Evolutionary conservation across 2,888 invertebrate species (phyloP).

Genomic region (Petrolisthes manimaculis): DNA sequence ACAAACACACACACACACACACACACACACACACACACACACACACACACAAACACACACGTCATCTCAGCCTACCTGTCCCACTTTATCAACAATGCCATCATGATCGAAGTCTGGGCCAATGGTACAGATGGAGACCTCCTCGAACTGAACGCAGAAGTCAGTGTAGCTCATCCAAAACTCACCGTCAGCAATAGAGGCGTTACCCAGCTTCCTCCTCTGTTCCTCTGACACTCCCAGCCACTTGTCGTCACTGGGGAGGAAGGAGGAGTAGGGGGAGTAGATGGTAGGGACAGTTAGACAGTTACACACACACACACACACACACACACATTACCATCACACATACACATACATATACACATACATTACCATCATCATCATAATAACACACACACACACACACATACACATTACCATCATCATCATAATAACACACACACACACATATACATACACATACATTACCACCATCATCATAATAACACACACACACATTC

Average conservation of each 20-base stretch:
- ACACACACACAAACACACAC: not conserved
- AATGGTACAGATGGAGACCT: conserved; percentile 71
- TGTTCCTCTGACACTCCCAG: conserved; percentile 69
- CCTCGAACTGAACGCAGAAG: conserved; percentile 71
- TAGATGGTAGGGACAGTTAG: not conserved
- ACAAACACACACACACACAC: not conserved
- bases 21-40: not conserved
- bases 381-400: too few relatives aligned
- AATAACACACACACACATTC: too few relatives aligned
- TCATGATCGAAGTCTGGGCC: conserved; percentile 72
- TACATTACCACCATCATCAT: too few relatives aligned
- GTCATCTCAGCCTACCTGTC: conserved; percentile 65
- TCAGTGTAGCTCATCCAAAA: conserved; percentile 73
- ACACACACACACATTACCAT: too few relatives aligned
- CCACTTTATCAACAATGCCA: conserved; percentile 69
- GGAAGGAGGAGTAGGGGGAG: not conserved
- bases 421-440: too few relatives aligned
- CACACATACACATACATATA: too few relatives aligned
- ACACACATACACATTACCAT: too few relatives aligned
- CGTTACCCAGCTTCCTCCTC: conserved; percentile 68
- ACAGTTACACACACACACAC: too few relatives aligned
- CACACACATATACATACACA: too few relatives aligned
- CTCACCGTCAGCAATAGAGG: conserved; percentile 71
- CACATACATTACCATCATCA: too few relatives aligned
- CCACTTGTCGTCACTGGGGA: conserved; percentile 70